Conservation (phyloP, 1,140 invertebrate genomes). For the roundworm (Caenorhabditis elegans) region WBcel235 BX284606.5:3839001-3839500, state of each 20-base stretch:
- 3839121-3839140: not conserved
- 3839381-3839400: constrained; percentile 25
- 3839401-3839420: constrained; percentile 12
- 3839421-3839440: constrained; percentile 23
- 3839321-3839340: constrained; percentile 22
- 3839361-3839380: not conserved
- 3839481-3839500: not conserved
- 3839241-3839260: not conserved
- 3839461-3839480: not conserved
- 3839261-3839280: not conserved
- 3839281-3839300: no score
- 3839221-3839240: constrained; percentile 22
- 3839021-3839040: not conserved
- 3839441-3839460: not conserved
- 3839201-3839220: constrained; percentile 22
- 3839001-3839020: constrained; percentile 14
- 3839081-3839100: constrained; percentile 11
- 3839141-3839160: not conserved
- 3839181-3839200: not conserved
- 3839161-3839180: not conserved
- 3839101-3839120: constrained; percentile 10
- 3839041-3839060: not conserved
- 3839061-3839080: constrained; percentile 20
- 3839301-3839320: not conserved
- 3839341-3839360: not conserved